Evolutionary conservation across 2,888 invertebrate species (phyloP), one percentile per base, ranked within the genome.

Genomic region (Mayetiola destructor): DNA sequence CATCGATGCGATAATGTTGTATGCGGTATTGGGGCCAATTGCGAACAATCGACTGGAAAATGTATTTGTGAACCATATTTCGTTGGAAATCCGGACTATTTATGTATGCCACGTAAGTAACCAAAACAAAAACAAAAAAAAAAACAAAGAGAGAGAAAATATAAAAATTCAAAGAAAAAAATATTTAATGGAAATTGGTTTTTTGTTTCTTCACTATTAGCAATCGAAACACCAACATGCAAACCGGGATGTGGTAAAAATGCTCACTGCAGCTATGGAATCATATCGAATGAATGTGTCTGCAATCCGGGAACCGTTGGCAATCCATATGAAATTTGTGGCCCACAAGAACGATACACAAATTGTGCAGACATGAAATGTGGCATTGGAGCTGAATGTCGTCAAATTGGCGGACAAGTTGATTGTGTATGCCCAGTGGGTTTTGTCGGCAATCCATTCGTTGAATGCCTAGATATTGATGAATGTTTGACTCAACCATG

Each of bases 31-130:
- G 92, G 92, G 8, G 92, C 92, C 16, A 81, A 82, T 56, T 93
- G 93, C 67, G 85, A 91, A 66, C 80, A 80, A 64, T 76, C 78
- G 56, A 83, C 81, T 30, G 90, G 89, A 61, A 84, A 84, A 72
- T 93, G 93, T 69, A 78, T 88, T 53, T 93, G 93, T 66, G 83
- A 90, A 68, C 82, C 86, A 14, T 86, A 85, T 67, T 91, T 91
- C 68, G 80, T 88, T 61, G 93, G 93, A 64, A 89, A 92, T 69
- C 90, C 92, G 1, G 87, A 90, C 67, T 74, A 90, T 27, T 77
- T 92, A 55, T 92, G 92, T 66, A 89, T 91, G 84, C 91, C 92
- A 67, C 90, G 87, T 88, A 80, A 85, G 86, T 82, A 62, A 30
- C n/a, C 30, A 53, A 10, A 35, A 30, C 30, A 3, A 23, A 59